These are phyloP conservation scores for Elachura formosa DNA, from an alignment of 2,113 vertebrate species.

Conservation along the genomic window DNA sequence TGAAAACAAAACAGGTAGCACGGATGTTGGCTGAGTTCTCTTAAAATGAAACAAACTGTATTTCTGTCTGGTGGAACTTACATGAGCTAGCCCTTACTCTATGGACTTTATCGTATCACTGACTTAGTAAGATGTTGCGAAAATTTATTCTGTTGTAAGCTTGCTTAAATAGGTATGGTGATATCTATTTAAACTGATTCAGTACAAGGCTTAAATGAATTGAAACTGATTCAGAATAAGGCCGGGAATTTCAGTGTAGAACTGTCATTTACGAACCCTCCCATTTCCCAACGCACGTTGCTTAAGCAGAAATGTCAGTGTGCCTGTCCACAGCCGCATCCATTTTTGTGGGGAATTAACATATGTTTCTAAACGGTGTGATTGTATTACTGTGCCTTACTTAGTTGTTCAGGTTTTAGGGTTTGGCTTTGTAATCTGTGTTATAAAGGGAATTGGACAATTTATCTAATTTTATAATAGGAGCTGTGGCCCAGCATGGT, in stretches of 20 bases:
- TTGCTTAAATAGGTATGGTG: accelerated
- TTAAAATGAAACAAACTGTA: accelerated
- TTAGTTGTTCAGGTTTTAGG: not conserved
- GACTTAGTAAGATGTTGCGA: not conserved
- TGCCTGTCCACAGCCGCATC: not conserved
- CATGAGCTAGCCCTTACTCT: not conserved
- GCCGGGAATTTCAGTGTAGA: accelerated
- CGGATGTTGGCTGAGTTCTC: too few relatives aligned
- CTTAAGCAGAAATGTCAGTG: not conserved
- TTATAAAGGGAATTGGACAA: not conserved
- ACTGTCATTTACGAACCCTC: not conserved
- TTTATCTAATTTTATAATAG: not conserved
- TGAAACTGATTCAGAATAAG: accelerated
- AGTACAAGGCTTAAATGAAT: too few relatives aligned
- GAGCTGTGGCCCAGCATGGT: not conserved
- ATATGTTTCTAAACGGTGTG: accelerated
- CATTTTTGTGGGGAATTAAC: not conserved
- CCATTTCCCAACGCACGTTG: accelerated
- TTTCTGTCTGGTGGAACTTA: not conserved
- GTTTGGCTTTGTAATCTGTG: not conserved
- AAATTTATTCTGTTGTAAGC: not conserved
- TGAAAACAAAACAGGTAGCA: too few relatives aligned
- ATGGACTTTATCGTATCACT: accelerated
- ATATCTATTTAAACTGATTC: too few relatives aligned
- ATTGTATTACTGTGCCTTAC: not conserved